These are phyloP conservation scores for Coturnix japonica DNA, from an alignment of 2,113 vertebrate species.

Conservation along the genomic window DNA sequence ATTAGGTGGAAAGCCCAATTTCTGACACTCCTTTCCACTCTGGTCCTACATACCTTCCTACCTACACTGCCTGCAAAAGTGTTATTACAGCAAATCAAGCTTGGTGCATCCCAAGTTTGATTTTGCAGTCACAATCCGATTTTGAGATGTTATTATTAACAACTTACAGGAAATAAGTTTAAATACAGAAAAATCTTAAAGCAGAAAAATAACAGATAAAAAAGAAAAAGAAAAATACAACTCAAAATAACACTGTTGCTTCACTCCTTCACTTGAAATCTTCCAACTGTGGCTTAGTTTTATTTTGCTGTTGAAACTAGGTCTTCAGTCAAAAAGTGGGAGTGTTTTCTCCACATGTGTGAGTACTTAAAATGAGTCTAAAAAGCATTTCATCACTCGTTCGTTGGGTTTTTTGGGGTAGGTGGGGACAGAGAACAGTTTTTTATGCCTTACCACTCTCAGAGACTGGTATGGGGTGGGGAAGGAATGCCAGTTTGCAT, in stretches of 20 bases:
- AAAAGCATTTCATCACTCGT: background rate
- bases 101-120: background rate
- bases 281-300: constrained; percentile 1
- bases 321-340: background rate
- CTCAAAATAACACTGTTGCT: background rate
- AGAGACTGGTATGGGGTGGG: accelerated
- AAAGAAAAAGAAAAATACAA: background rate
- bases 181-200: background rate
- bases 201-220: background rate
- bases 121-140: background rate
- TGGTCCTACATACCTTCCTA: background rate
- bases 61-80: background rate
- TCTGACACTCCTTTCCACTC: background rate
- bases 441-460: background rate
- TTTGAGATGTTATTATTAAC: background rate
- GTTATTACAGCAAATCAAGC: background rate
- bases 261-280: background rate
- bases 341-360: background rate
- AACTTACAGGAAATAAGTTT: background rate
- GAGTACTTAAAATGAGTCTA: background rate
- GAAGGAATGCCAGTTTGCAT: background rate
- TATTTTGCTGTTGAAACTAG: background rate
- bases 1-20: background rate
- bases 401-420: background rate
- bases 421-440: background rate